A percentile compares a stretch with the other conserved stretches of the same genome.
Conservation (phyloP, 2,797 vertebrate genomes). For the Galago senegalensis region DNA sequence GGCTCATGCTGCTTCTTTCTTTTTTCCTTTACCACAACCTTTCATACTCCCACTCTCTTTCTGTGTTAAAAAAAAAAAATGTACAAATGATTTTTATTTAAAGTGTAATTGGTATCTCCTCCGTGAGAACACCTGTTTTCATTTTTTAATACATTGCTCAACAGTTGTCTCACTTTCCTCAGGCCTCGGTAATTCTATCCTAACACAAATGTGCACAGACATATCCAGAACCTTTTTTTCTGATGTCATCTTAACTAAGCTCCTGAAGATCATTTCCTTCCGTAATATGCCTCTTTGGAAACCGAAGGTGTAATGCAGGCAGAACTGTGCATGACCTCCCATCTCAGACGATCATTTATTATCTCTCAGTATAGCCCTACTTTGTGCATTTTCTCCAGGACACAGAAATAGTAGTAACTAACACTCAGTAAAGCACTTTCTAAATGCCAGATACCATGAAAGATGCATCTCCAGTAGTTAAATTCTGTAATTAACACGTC, state of each 20-base stretch:
- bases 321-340: not conserved
- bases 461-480: not conserved
- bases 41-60: not conserved
- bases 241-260: not conserved
- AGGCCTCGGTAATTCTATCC: not conserved
- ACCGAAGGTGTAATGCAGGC: not conserved
- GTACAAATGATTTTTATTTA: not conserved
- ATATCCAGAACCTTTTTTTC: not conserved
- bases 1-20: not conserved
- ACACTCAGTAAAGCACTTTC: not conserved
- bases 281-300: constrained; percentile 6
- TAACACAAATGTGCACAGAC: not conserved
- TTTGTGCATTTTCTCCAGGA: not conserved
- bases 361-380: not conserved
- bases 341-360: not conserved
- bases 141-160: not conserved
- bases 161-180: not conserved
- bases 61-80: not conserved
- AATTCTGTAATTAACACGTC: not conserved
- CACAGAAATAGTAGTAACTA: not conserved
- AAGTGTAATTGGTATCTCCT: not conserved
- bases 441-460: not conserved
- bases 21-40: not conserved
- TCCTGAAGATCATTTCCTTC: not conserved
- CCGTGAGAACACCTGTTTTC: not conserved